Evolutionary conservation across 2,888 invertebrate species (phyloP).

Genomic region (Eupithecia exiguata): DNA sequence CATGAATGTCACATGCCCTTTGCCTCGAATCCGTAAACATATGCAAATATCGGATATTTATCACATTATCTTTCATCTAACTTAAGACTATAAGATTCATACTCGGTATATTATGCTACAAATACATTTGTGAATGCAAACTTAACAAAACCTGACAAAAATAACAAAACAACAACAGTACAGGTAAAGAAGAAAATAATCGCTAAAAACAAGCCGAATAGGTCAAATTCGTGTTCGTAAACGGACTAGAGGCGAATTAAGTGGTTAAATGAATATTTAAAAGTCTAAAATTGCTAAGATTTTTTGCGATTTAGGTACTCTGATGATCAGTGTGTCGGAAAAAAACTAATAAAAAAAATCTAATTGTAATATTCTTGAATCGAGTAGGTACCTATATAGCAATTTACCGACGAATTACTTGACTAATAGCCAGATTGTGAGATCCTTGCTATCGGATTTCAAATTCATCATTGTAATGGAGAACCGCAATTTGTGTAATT

Average conservation of each 20-base stretch:
- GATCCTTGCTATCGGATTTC: conserved; percentile 8
- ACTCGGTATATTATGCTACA: too few species aligned
- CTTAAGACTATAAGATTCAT: neutral
- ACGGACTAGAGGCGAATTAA: neutral
- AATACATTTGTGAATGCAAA: neutral
- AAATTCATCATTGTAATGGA: conserved; percentile 14
- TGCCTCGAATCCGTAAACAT: conserved; percentile 21
- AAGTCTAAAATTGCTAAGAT: neutral
- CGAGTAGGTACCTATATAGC: too few species aligned
- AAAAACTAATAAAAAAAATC: too few species aligned
- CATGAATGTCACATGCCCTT: conserved; percentile 16
- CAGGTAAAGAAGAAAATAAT: neutral
- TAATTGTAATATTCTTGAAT: too few species aligned
- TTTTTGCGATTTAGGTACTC: neutral
- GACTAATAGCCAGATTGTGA: conserved; percentile 9
- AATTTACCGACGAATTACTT: conserved; percentile 1
- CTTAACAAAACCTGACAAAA: neutral
- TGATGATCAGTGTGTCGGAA: neutral
- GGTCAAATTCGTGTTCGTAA: neutral
- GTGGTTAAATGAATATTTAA: neutral
- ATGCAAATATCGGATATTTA: neutral
- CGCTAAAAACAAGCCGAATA: neutral
- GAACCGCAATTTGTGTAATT: conserved; percentile 9
- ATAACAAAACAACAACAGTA: neutral
- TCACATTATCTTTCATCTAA: conserved; percentile 8